Evolutionary conservation across 1,140 invertebrate genomes (phyloP).

Genomic region (Diabrotica virgifera): DNA sequence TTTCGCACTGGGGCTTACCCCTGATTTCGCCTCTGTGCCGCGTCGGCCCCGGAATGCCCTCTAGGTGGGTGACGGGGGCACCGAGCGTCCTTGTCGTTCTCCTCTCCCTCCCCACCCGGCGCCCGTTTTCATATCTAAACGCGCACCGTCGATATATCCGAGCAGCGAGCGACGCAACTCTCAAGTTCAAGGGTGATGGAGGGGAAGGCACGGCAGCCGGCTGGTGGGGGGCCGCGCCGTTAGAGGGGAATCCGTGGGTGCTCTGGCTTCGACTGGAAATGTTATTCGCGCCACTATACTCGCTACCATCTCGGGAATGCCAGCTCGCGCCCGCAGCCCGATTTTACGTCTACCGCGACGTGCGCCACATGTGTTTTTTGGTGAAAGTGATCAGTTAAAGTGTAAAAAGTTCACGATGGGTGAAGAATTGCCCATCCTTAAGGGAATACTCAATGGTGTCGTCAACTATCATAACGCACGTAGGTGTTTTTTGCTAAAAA

Average conservation of each 20-base stretch:
- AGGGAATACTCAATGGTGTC: conserved; percentile 82
- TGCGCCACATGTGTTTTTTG: conserved; percentile 33
- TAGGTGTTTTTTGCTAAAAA: conserved; percentile 58
- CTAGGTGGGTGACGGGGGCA: conserved; percentile 31
- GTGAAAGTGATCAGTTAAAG: conserved; percentile 35
- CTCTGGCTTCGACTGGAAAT: conserved; percentile 28
- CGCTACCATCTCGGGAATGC: conserved; percentile 41
- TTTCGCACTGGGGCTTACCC: neutral
- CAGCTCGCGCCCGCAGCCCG: conserved; percentile 44
- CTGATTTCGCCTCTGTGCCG: neutral
- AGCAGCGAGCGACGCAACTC: conserved; percentile 29
- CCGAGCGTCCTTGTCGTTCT: conserved; percentile 36
- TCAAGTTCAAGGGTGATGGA: conserved; percentile 67
- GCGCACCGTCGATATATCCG: conserved; percentile 8
- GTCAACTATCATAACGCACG: conserved; percentile 87
- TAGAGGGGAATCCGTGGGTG: conserved; percentile 44
- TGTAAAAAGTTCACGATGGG: conserved; percentile 66
- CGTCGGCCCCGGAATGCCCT: conserved; percentile 45
- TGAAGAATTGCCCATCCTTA: conserved; percentile 83
- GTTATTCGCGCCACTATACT: conserved; percentile 53
- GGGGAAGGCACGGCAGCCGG: conserved; percentile 49
- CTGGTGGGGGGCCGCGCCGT: conserved; percentile 46
- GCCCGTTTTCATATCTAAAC: conserved; percentile 20
- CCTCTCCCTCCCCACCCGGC: conserved; percentile 33
- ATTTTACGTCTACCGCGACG: conserved; percentile 26